Percentiles rank a stretch among this genome's conserved stretches.
Evolutionary conservation across 1,140 invertebrate genomes (phyloP).

Genomic region (Phocides pigmalion): DNA sequence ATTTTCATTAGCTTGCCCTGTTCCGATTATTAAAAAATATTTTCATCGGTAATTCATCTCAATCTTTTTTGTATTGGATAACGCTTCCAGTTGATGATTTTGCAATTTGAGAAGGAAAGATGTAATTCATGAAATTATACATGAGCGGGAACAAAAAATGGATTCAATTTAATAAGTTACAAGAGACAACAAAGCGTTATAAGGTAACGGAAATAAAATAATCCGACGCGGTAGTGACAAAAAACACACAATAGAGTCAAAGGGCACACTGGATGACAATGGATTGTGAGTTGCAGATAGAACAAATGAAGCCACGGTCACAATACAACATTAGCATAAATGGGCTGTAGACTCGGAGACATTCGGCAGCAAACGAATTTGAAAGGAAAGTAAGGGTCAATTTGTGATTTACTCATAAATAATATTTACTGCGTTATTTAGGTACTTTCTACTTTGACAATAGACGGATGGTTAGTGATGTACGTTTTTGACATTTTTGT

Average conservation of each 20-base stretch:
- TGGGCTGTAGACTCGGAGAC: constrained; percentile 53
- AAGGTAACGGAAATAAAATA: constrained; percentile 81
- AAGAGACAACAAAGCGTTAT: constrained; percentile 66
- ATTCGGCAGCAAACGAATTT: constrained; percentile 38
- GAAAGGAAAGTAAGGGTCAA: constrained; percentile 58
- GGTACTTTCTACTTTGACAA: constrained; percentile 47
- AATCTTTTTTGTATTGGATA: no score
- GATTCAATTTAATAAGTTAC: constrained; percentile 58
- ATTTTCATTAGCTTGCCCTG: no score
- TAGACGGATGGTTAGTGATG: constrained; percentile 23
- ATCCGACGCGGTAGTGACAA: constrained; percentile 66
- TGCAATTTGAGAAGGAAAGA: constrained; percentile 13
- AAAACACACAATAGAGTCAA: constrained; percentile 82
- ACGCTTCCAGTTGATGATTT: constrained; percentile 16
- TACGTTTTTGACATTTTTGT: not conserved
- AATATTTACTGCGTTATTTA: constrained; percentile 47
- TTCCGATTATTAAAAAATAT: no score
- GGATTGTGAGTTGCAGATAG: constrained; percentile 54
- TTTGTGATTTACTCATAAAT: constrained; percentile 57
- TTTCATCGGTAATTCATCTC: no score
- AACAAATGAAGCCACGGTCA: constrained; percentile 72
- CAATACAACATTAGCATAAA: constrained; percentile 79
- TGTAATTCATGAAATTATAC: constrained; percentile 29
- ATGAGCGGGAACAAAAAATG: constrained; percentile 37
- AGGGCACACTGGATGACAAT: constrained; percentile 73